Base-by-base conservation (phyloP, 2,797 vertebrate genomes). In the Falco berigora region DNA sequence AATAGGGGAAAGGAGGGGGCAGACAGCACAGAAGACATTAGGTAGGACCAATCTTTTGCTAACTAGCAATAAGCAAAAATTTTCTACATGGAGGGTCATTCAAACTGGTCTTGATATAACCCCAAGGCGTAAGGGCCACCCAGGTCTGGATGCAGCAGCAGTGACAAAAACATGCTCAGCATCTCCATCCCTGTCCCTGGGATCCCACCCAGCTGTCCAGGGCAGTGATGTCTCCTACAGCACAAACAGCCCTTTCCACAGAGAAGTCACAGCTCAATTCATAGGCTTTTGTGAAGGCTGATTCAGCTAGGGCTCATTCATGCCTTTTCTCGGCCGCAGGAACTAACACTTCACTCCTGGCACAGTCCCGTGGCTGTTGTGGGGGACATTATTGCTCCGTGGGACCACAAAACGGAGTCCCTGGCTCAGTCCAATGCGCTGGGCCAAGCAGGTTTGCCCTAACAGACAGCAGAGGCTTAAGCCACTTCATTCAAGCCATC, bases 351-450 rank as follows among this genome's bases (percentile, higher is more conserved):
- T 71, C 49, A 12, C 47, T 89, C 49, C 32, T 30, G 5, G 2
- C 61, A 46, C 11, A 22, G 68, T 14, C 28, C 52, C 1, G 0
- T 0, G 10, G 49, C 40, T 13, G 1, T n/a, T 34, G 52, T 1
- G 8, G 32, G 20, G 44, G 32, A 38, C 3, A 0, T 10, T 52
- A 25, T 10, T 8, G 25, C 28, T 85, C 64, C 44, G 14, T 3
- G 7, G 56, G 28, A 75, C 79, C 38, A 62, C 11, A 3, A 5
- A 64, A 50, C 0, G 1, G 32, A 22, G 38, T n/a, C 42, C 30
- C 34, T 6, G 5, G 14, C 74, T 92, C 66, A 46, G 40, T 11
- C 9, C 0, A 0, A 4, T 8, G 34, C 2, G 5, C 38, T 52
- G 58, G 42, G 21, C 50, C 12, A 19, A 46, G 74, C 44, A 72